Conservation (phyloP, 2,797 vertebrate genomes). For the Bradypodion pumilum region DNA sequence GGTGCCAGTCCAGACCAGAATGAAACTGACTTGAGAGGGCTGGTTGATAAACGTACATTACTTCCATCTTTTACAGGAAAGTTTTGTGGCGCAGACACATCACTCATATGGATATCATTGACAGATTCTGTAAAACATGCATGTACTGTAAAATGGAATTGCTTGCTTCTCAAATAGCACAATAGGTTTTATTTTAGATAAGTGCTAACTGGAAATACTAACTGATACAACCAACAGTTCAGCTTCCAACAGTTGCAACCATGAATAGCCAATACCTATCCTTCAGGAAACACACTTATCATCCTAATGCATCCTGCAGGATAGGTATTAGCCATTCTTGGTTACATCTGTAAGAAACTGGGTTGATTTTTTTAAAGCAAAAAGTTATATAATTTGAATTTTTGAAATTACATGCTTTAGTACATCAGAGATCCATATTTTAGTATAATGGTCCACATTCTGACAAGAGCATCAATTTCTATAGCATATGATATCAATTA, state of each 20-base stretch:
- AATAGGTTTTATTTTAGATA: neutral
- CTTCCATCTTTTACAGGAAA: constrained; percentile 79
- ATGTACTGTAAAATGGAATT: constrained; percentile 12
- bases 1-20: constrained; percentile 84
- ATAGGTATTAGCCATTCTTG: too few relatives aligned
- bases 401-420: neutral
- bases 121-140: constrained; percentile 82
- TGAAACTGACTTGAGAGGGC: constrained; percentile 86
- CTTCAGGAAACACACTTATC: too few relatives aligned
- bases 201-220: neutral
- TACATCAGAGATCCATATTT: neutral
- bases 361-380: too few relatives aligned
- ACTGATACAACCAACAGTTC: neutral
- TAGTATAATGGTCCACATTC: neutral
- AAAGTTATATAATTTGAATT: too few relatives aligned
- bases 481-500: too few relatives aligned
- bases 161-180: neutral
- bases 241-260: neutral
- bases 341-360: too few relatives aligned
- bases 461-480: neutral
- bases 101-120: constrained; percentile 86
- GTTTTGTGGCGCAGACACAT: constrained; percentile 80
- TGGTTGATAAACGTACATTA: constrained; percentile 85
- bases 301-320: neutral
- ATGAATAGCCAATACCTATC: neutral